A percentile compares a stretch with the other conserved stretches of the same genome.
Conservation (phyloP, 2,888 invertebrate genomes). For the Gortyna flavago region DNA sequence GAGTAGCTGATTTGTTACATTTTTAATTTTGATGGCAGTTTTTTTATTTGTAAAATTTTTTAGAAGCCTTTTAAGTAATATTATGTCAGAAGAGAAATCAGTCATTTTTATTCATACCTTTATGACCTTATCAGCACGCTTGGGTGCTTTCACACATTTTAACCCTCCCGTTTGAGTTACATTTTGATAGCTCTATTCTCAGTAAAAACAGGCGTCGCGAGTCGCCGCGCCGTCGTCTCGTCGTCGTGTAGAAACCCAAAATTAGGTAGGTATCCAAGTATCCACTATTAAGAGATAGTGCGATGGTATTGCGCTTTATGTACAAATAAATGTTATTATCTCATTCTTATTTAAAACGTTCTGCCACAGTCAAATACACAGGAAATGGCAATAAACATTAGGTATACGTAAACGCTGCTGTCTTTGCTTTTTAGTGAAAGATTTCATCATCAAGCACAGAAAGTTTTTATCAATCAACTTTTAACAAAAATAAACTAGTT, state of each 20-base stretch:
- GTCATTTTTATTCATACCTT: not conserved
- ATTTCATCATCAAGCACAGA: not conserved
- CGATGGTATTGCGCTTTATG: not conserved
- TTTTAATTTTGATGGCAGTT: conserved; percentile 54
- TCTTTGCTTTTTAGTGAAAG: not conserved
- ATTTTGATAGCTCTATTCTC: not conserved
- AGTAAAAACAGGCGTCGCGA: not conserved
- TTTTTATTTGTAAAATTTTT: conserved; percentile 27
- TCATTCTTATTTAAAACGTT: not conserved
- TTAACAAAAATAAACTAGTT: not conserved
- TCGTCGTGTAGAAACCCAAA: not conserved
- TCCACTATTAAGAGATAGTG: no score
- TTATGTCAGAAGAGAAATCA: not conserved
- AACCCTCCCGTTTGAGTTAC: not conserved
- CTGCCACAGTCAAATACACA: not conserved
- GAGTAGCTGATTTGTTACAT: conserved; percentile 65
- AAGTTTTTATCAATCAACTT: not conserved
- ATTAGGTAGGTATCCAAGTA: not conserved
- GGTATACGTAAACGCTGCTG: not conserved
- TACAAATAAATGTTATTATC: not conserved
- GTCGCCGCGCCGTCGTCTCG: no score
- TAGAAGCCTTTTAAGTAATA: conserved; percentile 30
- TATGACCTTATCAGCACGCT: not conserved
- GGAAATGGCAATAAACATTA: not conserved
- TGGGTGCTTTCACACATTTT: not conserved